These are phyloP conservation scores for Falco cherrug DNA, from an alignment of 2,797 vertebrate genomes.

Conservation along the genomic window DNA sequence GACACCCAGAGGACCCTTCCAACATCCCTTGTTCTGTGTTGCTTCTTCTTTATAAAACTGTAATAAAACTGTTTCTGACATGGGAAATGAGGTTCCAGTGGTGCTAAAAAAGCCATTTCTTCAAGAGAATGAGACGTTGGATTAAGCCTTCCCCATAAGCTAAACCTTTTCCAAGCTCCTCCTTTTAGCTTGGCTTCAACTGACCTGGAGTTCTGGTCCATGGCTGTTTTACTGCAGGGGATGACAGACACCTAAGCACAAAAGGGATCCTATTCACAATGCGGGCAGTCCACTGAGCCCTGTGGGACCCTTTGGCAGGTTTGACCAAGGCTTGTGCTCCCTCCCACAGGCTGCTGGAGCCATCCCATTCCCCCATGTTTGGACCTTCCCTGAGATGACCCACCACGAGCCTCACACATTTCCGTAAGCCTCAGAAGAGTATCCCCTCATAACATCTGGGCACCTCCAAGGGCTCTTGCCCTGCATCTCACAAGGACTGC, in stretches of 20 bases:
- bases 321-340: background rate
- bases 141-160: background rate
- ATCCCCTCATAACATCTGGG: no score
- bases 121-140: no score
- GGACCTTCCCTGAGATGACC: background rate
- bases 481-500: no score
- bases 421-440: no score
- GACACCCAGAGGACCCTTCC: background rate
- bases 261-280: background rate
- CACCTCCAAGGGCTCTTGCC: no score
- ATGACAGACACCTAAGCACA: background rate
- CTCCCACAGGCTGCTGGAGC: background rate
- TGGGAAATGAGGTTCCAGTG: background rate
- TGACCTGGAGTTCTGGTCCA: no score
- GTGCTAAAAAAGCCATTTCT: background rate
- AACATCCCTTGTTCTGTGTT: no score
- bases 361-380: no score
- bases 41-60: background rate
- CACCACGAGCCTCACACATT: background rate
- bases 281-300: background rate
- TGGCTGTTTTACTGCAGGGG: background rate
- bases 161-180: background rate
- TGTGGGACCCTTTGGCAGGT: background rate
- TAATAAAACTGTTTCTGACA: background rate
- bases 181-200: background rate